Conservation (phyloP, 1,140 invertebrate genomes). For the Artemia franciscana region DNA sequence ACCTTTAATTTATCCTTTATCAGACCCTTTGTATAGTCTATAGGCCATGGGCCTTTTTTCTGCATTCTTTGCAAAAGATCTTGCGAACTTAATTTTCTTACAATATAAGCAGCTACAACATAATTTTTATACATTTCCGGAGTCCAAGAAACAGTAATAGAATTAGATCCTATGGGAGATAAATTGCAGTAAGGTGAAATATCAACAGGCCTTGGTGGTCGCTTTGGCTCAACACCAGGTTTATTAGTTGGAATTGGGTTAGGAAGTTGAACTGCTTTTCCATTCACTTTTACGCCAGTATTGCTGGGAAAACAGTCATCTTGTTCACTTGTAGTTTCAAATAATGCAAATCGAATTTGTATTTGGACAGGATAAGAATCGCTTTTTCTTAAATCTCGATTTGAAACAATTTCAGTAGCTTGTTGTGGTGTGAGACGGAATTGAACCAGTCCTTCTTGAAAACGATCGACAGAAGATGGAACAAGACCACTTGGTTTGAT, state of each 20-base stretch:
- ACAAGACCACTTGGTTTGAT: constrained; percentile 59
- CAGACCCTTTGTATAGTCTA: constrained; percentile 64
- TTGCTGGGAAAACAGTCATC: constrained; percentile 88
- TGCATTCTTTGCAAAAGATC: constrained; percentile 60
- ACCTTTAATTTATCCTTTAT: constrained; percentile 35
- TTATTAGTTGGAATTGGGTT: constrained; percentile 95
- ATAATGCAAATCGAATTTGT: constrained; percentile 67
- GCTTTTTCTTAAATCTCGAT: constrained; percentile 44
- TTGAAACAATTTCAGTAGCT: constrained; percentile 58
- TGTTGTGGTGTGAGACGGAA: constrained; percentile 82
- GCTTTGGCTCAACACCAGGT: constrained; percentile 83
- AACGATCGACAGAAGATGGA: constrained; percentile 41
- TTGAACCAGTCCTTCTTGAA: constrained; percentile 60
- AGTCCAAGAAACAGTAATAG: constrained; percentile 62
- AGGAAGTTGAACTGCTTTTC: constrained; percentile 68
- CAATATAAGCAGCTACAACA: constrained; percentile 63
- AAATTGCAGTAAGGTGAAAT: constrained; percentile 74
- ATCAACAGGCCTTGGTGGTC: constrained; percentile 87
- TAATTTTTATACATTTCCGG: constrained; percentile 50
- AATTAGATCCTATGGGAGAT: constrained; percentile 61
- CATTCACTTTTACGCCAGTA: constrained; percentile 83
- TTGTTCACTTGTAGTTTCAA: constrained; percentile 75
- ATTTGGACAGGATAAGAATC: constrained; percentile 53
- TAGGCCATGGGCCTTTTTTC: constrained; percentile 57
- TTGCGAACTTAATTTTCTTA: constrained; percentile 56